phyloP scores from a whole-genome alignment of 2,797 vertebrate genomes.

The Pipistrellus kuhlii region DNA sequence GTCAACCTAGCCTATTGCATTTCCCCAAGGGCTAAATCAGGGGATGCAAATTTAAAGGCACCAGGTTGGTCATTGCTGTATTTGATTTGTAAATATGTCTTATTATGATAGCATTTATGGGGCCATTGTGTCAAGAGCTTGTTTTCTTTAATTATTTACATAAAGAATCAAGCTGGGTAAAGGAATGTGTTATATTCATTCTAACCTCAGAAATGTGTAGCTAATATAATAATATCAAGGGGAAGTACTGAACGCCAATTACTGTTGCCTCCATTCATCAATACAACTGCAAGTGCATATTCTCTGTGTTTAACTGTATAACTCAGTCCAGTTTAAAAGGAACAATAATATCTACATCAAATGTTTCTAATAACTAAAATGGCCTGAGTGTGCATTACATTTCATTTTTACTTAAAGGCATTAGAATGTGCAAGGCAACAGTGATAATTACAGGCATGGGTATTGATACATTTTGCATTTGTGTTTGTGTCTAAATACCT shows the following conservation, averaged over 20 bases:
- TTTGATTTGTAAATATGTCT: conserved; percentile 59
- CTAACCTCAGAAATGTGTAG: conserved; percentile 76
- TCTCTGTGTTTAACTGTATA: conserved; percentile 42
- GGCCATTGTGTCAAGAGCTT: conserved; percentile 80
- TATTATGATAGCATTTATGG: conserved; percentile 18
- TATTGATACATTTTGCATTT: conserved; percentile 64
- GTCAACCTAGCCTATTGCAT: conserved; percentile 34
- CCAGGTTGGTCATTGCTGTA: background rate
- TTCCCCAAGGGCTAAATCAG: background rate
- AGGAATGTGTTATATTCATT: conserved; percentile 79
- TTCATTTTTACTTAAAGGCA: conserved; percentile 62
- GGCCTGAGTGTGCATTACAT: background rate
- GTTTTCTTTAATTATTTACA: conserved; percentile 80
- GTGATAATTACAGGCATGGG: conserved; percentile 49
- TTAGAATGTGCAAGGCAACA: background rate
- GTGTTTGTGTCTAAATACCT: conserved; percentile 76
- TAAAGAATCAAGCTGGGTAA: conserved; percentile 71
- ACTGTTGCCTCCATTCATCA: background rate
- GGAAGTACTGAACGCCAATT: conserved; percentile 59
- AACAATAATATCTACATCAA: conserved; percentile 41
- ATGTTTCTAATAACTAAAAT: conserved; percentile 28
- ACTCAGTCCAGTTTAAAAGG: conserved; percentile 60
- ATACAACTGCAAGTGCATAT: background rate
- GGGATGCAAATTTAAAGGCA: conserved; percentile 65
- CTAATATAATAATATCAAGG: conserved; percentile 75